phyloP scores from a whole-genome alignment of 2,888 invertebrate genomes.

The Aphodius granarius region DNA sequence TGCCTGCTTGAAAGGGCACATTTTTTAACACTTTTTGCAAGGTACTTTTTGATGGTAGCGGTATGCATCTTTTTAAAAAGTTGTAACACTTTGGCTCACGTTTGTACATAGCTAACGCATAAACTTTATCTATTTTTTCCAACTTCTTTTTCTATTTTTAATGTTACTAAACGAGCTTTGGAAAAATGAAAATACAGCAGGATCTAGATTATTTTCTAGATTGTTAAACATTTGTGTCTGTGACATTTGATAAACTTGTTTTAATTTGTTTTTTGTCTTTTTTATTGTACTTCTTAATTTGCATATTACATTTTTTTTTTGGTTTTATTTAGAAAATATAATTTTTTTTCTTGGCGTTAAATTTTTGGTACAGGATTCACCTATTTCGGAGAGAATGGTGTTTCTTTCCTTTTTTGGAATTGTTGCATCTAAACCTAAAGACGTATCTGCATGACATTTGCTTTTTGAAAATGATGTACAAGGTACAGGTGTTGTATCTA shows the following conservation, averaged over 20 bases:
- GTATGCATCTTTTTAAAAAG: conserved; percentile 13
- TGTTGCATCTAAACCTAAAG: neutral
- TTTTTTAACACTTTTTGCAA: conserved; percentile 7
- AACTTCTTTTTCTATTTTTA: conserved; percentile 6
- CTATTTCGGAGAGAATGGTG: too few relatives aligned
- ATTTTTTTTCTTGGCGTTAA: neutral
- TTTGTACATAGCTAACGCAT: conserved; percentile 17
- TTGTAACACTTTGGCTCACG: neutral
- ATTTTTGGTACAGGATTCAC: neutral
- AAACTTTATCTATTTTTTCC: conserved; percentile 9
- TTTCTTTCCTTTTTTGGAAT: too few relatives aligned
- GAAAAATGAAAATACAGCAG: neutral
- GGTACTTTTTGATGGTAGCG: conserved; percentile 4
- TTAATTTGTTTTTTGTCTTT: neutral
- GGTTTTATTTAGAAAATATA: conserved; percentile 1
- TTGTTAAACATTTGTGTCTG: neutral
- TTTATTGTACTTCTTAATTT: neutral
- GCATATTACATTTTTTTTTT: neutral
- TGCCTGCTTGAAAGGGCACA: conserved; percentile 20
- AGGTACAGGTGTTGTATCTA: neutral
- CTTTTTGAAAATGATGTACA: neutral
- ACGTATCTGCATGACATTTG: neutral
- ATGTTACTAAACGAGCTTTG: neutral
- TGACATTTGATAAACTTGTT: neutral
- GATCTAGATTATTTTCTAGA: neutral